These are phyloP conservation scores for Coracopsis vasa DNA, from an alignment of 2,113 vertebrate species.

Conservation along the genomic window DNA sequence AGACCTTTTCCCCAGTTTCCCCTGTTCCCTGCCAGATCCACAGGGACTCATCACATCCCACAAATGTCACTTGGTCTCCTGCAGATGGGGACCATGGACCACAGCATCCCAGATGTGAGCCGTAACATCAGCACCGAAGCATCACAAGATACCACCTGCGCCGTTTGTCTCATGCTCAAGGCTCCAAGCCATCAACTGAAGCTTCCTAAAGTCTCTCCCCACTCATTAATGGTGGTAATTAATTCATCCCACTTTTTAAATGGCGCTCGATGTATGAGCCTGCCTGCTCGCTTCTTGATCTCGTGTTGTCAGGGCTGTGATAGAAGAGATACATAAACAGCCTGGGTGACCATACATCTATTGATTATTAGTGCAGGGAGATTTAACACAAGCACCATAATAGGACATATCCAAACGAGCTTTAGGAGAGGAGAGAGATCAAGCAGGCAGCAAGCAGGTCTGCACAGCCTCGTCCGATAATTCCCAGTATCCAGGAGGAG, in stretches of 20 bases:
- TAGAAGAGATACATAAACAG: conserved; percentile 32
- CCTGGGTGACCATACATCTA: background rate
- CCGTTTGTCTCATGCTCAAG: fast-evolving
- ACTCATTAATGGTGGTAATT: background rate
- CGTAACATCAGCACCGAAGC: background rate
- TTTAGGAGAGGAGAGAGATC: background rate
- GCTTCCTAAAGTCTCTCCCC: background rate
- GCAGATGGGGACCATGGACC: background rate
- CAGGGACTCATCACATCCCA: background rate
- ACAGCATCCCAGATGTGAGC: background rate
- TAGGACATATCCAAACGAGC: background rate
- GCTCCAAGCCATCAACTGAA: background rate
- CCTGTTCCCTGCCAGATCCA: background rate
- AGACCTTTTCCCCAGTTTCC: background rate
- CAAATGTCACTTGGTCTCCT: fast-evolving
- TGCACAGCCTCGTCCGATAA: background rate
- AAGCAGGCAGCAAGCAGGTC: background rate
- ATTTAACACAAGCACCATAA: background rate
- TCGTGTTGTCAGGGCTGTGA: conserved; percentile 32
- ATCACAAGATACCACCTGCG: background rate
- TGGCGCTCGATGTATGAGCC: background rate
- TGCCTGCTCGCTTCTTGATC: background rate
- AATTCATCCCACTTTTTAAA: conserved; percentile 26
- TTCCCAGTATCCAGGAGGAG: background rate
- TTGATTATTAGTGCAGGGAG: background rate